Percentiles rank a stretch among this genome's conserved stretches.
These are phyloP conservation scores for Troilus luridus DNA, from an alignment of 2,888 invertebrate genomes.

Conservation along the genomic window DNA sequence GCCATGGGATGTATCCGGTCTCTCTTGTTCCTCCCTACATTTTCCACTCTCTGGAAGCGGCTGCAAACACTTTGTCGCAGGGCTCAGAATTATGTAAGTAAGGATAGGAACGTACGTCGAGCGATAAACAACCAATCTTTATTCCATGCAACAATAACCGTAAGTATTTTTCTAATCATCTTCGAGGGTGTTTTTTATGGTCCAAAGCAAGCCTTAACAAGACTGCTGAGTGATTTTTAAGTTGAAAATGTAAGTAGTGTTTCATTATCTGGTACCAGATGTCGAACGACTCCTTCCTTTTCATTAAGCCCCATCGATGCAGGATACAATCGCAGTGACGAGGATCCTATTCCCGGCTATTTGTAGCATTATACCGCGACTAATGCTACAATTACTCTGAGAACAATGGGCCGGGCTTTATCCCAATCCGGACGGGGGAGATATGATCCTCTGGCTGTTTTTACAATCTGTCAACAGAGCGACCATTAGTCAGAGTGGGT, in stretches of 20 bases:
- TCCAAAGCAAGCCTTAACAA: too few relatives aligned
- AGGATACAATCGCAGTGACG: not conserved
- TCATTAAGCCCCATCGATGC: not conserved
- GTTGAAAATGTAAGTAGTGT: not conserved
- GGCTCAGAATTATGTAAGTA: too few relatives aligned
- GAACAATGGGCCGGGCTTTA: conserved; percentile 14
- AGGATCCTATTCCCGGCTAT: not conserved
- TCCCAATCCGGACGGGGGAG: conserved; percentile 9
- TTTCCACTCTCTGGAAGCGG: too few relatives aligned
- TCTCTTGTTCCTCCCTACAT: too few relatives aligned
- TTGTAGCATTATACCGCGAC: conserved; percentile 44
- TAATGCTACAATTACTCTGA: conserved; percentile 32
- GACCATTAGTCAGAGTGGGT: conserved; percentile 50
- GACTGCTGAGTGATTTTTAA: too few relatives aligned
- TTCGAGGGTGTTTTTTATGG: too few relatives aligned
- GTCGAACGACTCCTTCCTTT: not conserved
- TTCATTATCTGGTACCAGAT: not conserved
- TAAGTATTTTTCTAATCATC: too few relatives aligned
- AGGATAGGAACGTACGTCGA: too few relatives aligned
- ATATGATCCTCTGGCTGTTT: conserved; percentile 35
- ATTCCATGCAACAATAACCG: too few relatives aligned
- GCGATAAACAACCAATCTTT: too few relatives aligned
- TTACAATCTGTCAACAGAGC: conserved; percentile 42
- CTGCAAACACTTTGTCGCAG: too few relatives aligned
- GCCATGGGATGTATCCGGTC: too few relatives aligned